Evolutionary conservation across 2,113 vertebrate genomes (phyloP).

Genomic region (Sylvietta virens): DNA sequence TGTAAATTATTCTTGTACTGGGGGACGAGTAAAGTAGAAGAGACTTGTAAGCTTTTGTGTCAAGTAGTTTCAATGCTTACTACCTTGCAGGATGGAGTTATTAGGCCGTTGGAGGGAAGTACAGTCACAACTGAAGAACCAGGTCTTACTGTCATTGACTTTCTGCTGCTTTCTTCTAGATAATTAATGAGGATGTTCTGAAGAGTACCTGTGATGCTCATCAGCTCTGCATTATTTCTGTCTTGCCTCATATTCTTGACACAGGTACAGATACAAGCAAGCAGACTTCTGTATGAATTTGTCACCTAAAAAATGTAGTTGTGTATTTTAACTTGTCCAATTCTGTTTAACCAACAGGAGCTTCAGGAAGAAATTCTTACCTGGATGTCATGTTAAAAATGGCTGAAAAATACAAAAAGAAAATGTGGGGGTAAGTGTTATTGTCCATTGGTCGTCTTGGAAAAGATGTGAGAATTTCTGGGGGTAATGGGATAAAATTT

Average conservation of each 20-base stretch:
- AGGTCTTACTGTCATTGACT: not conserved
- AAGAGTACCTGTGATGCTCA: conserved; percentile 90
- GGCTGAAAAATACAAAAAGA: conserved; percentile 98
- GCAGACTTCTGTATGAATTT: not conserved
- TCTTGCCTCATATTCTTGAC: conserved; percentile 94
- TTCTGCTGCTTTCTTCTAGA: conserved; percentile 67
- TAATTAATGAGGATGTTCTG: conserved; percentile 80
- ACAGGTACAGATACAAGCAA: conserved; percentile 75
- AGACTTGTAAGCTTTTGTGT: not conserved
- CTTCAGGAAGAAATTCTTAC: conserved; percentile 88
- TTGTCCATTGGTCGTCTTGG: not conserved
- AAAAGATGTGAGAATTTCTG: not conserved
- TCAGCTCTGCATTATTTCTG: conserved; percentile 89
- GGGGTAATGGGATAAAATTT: not conserved
- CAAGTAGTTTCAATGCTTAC: not conserved
- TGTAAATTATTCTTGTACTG: not conserved
- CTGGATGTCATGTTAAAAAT: conserved; percentile 89
- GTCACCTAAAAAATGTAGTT: not conserved
- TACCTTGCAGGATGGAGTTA: not conserved
- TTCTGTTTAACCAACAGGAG: conserved; percentile 76
- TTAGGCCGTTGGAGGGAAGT: not conserved
- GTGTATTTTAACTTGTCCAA: not conserved
- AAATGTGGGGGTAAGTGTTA: conserved; percentile 93
- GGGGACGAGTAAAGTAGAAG: not conserved
- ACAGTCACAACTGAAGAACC: not conserved